A percentile compares a stretch with the other conserved stretches of the same genome.
Evolutionary conservation across 2,113 vertebrate genomes (phyloP).

Genomic region (Willisornis vidua): DNA sequence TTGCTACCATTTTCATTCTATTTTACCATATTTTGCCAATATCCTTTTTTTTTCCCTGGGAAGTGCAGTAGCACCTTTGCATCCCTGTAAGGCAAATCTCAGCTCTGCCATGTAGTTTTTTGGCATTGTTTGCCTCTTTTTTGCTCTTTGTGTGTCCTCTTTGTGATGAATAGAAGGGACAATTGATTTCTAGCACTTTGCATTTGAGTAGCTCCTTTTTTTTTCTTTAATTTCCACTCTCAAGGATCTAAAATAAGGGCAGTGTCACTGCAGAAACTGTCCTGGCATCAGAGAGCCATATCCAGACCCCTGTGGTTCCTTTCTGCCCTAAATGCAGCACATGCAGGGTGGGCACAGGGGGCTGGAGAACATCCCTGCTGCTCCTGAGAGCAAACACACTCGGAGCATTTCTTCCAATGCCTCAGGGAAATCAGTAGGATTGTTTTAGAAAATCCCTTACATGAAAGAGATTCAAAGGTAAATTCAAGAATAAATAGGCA

Average conservation of each 20-base stretch:
- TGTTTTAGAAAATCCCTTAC: background rate
- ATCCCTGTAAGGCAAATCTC: background rate
- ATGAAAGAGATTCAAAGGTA: background rate
- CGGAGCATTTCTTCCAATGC: background rate
- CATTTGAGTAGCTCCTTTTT: background rate
- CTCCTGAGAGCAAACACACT: background rate
- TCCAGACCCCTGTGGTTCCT: background rate
- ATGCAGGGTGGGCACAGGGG: accelerated
- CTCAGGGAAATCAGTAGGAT: background rate
- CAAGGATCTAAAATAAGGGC: background rate
- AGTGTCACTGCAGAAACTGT: background rate
- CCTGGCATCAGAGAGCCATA: background rate
- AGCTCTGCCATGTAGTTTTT: background rate
- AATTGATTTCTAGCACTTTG: background rate
- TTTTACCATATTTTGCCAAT: background rate
- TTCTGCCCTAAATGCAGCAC: background rate
- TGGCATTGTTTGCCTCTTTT: background rate
- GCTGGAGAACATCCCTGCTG: background rate
- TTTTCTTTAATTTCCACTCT: background rate
- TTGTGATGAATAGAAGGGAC: background rate
- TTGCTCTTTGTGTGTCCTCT: background rate
- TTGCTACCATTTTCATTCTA: background rate
- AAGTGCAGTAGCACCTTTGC: background rate
- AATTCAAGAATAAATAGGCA: background rate
- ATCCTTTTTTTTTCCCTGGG: background rate